Percentiles rank a stretch among this genome's conserved stretches.
phyloP scores from a whole-genome alignment of 2,888 invertebrate species.

The Penaeus monodon region DNA sequence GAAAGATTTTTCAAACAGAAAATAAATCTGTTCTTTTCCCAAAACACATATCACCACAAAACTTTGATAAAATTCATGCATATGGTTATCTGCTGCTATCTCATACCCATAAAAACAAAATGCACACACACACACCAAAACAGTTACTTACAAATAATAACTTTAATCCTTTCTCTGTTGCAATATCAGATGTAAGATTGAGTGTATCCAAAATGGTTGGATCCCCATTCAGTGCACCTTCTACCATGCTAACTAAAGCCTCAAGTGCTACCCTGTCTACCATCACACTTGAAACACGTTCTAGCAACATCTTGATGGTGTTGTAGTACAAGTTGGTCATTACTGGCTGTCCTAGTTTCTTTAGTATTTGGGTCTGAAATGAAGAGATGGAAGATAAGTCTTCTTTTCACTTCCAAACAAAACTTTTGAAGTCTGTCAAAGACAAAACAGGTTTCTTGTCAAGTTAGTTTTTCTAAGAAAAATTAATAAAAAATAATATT shows the following conservation, averaged over 20 bases:
- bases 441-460: too few relatives aligned
- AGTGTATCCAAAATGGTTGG: slow-evolving; percentile 80
- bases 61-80: neutral
- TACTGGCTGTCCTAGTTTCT: slow-evolving; percentile 92
- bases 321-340: slow-evolving; percentile 97
- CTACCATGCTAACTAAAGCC: slow-evolving; percentile 75
- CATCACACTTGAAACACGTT: slow-evolving; percentile 95
- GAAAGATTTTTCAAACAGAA: slow-evolving; percentile 5
- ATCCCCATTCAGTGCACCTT: slow-evolving; percentile 80
- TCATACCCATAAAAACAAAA: neutral
- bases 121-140: too few relatives aligned
- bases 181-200: slow-evolving; percentile 84
- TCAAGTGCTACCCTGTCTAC: slow-evolving; percentile 88
- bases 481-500: too few relatives aligned
- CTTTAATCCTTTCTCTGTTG: slow-evolving; percentile 90
- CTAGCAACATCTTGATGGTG: slow-evolving; percentile 93
- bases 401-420: neutral
- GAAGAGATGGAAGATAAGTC: neutral
- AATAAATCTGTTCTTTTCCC: neutral
- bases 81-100: neutral
- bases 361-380: slow-evolving; percentile 75
- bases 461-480: too few relatives aligned
- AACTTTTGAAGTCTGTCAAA: neutral
- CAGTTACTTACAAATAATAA: slow-evolving; percentile 76
- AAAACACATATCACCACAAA: slow-evolving; percentile 4